Conservation (phyloP, 30 jellyfish, hydroid and myxozoan genomes). For the Cassiopea xamachana region DNA sequence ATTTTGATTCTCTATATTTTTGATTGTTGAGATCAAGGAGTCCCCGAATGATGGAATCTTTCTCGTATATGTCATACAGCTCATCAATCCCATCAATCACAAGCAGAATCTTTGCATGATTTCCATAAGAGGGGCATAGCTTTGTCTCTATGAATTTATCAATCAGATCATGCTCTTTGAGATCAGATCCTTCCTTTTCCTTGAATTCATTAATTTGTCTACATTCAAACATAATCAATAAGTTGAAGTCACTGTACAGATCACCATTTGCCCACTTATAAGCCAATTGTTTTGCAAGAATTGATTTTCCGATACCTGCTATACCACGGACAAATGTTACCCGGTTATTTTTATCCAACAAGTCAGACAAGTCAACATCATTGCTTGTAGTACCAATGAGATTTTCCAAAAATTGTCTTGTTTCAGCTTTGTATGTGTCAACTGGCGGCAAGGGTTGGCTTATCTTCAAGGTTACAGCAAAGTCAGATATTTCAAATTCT, state of each 20-base stretch:
- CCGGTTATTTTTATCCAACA: not conserved
- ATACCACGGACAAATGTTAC: not conserved
- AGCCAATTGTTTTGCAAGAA: not conserved
- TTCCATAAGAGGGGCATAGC: not conserved
- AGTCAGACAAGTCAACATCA: not conserved
- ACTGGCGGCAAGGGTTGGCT: not conserved
- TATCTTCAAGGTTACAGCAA: not conserved
- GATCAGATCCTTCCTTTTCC: not conserved
- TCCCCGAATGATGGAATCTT: not conserved
- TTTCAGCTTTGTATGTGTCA: not conserved
- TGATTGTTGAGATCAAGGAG: not conserved
- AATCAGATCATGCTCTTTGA: not conserved
- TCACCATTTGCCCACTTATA: not conserved
- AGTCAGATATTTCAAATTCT: not conserved
- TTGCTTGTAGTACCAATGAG: not conserved
- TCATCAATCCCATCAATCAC: not conserved
- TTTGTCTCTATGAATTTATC: not conserved
- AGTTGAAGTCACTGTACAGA: not conserved
- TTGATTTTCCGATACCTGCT: not conserved
- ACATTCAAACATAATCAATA: not conserved
- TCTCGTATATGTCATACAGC: not conserved
- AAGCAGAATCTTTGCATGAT: not conserved
- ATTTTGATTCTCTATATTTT: not conserved
- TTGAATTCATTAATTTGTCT: not conserved
- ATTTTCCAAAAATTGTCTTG: not conserved